A percentile compares a stretch with the other conserved stretches of the same genome.
Conservation (phyloP, 2,113 vertebrate species). For the Pangasianodon gigas region DNA sequence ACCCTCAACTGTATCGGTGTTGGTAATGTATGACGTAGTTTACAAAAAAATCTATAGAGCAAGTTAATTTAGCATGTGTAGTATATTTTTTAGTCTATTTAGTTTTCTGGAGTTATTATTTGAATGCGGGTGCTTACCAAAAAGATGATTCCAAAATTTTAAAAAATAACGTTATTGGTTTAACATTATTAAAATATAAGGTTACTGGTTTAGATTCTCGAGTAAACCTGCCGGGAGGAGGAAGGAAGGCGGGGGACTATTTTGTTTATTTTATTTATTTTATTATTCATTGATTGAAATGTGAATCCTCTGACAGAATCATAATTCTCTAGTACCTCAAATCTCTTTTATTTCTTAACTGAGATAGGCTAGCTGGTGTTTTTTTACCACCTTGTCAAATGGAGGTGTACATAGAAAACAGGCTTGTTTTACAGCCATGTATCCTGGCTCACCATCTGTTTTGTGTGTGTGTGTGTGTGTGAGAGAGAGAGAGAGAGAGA, state of each 20-base stretch:
- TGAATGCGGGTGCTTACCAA: background rate
- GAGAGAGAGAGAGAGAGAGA: background rate
- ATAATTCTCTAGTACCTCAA: background rate
- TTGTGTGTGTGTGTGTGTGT: constrained; percentile 43
- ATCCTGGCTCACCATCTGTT: constrained; percentile 71
- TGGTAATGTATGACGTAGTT: constrained; percentile 15
- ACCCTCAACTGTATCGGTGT: background rate
- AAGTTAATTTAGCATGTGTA: background rate
- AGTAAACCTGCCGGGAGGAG: background rate
- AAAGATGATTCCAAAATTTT: background rate
- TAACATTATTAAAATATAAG: background rate
- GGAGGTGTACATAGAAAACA: constrained; percentile 73
- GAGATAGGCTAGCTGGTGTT: background rate
- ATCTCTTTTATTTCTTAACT: background rate
- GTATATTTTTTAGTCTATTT: background rate
- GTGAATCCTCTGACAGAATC: background rate
- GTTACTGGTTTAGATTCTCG: background rate
- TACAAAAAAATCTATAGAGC: background rate
- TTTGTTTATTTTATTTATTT: background rate
- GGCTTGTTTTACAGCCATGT: constrained; percentile 75
- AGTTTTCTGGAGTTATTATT: background rate
- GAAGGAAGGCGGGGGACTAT: background rate
- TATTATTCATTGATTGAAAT: background rate
- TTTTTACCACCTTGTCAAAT: constrained; percentile 56
- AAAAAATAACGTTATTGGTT: background rate